Percentiles rank a stretch among this genome's conserved stretches.
These are phyloP conservation scores for Tachina lurida DNA, from an alignment of 2,888 invertebrate genomes.

Conservation along the genomic window DNA sequence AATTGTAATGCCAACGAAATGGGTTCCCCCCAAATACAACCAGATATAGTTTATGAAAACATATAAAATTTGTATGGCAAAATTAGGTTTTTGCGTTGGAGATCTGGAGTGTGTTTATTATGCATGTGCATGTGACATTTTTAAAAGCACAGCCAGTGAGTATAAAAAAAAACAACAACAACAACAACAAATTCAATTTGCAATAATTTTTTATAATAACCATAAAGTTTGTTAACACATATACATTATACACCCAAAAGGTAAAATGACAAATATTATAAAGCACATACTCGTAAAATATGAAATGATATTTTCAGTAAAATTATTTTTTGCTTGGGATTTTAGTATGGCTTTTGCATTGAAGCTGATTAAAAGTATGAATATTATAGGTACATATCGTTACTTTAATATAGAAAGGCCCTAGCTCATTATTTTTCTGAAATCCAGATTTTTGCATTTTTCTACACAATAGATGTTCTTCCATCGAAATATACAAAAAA, in stretches of 20 bases:
- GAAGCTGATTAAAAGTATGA: not conserved
- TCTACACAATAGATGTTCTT: too few species aligned
- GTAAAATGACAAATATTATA: constrained; percentile 67
- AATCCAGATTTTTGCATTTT: too few species aligned
- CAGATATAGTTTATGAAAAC: constrained; percentile 54
- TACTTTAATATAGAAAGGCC: too few species aligned
- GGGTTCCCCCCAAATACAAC: constrained; percentile 7
- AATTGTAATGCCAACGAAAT: constrained; percentile 64
- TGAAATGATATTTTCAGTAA: constrained; percentile 37
- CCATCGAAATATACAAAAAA: too few species aligned
- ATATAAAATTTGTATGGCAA: constrained; percentile 35
- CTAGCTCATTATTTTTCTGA: too few species aligned
- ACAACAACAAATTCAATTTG: constrained; percentile 65
- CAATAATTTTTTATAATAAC: constrained; percentile 72
- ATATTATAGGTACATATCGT: not conserved
- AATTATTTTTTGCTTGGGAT: not conserved
- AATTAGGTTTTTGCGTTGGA: constrained; percentile 70
- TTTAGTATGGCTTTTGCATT: not conserved
- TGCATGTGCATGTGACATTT: constrained; percentile 4
- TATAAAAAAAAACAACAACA: constrained; percentile 26
- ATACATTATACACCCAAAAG: constrained; percentile 61
- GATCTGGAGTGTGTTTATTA: constrained; percentile 10
- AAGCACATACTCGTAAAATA: constrained; percentile 29
- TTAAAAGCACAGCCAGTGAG: constrained; percentile 23
- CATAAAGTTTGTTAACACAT: constrained; percentile 68